phyloP scores from a whole-genome alignment of 2,113 vertebrate species.

The Corythoichthys intestinalis region DNA sequence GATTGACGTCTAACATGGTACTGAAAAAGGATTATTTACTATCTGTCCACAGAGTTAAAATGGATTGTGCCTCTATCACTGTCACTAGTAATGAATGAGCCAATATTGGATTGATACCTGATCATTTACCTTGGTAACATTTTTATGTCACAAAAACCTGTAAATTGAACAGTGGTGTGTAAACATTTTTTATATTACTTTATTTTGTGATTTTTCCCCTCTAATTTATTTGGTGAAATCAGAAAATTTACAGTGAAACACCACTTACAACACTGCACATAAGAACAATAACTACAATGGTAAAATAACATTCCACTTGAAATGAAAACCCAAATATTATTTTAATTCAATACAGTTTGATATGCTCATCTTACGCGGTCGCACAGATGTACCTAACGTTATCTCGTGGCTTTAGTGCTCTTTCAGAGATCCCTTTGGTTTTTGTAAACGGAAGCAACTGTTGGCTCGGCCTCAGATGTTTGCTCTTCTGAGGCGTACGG shows the following conservation, averaged over 20 bases:
- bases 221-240: not conserved
- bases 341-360: not conserved
- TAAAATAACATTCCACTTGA: not conserved
- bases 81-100: no score
- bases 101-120: no score
- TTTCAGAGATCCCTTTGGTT: constrained; percentile 33
- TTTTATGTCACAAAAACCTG: not conserved
- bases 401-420: constrained; percentile 14
- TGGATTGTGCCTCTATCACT: no score
- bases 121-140: not conserved
- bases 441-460: constrained; percentile 29
- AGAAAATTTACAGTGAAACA: not conserved
- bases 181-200: not conserved
- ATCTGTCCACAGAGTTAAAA: no score
- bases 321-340: not conserved
- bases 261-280: not conserved
- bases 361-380: not conserved
- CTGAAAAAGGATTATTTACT: no score
- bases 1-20: no score
- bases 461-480: constrained; percentile 39
- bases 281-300: not conserved
- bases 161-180: not conserved
- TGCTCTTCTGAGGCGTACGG: constrained; percentile 35
- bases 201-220: not conserved
- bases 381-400: not conserved